These are phyloP conservation scores for Apamea sordens DNA, from an alignment of 2,888 invertebrate species.

Conservation along the genomic window DNA sequence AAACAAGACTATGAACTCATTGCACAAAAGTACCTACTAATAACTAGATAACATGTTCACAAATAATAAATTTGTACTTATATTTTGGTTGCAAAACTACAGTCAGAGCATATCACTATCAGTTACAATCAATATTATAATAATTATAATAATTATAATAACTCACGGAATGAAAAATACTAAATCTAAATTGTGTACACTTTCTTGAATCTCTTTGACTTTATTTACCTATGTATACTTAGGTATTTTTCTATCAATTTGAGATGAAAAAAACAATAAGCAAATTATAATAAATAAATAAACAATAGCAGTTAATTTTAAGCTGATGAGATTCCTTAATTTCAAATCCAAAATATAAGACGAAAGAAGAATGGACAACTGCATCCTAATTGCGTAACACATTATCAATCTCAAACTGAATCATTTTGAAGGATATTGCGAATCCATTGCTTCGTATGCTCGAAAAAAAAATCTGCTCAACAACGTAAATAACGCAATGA, in stretches of 20 bases:
- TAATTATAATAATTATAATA: constrained; percentile 12
- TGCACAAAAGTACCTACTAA: constrained; percentile 43
- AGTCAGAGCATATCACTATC: constrained; percentile 10
- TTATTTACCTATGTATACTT: neutral
- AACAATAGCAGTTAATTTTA: constrained; percentile 17
- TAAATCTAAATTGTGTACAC: constrained; percentile 1
- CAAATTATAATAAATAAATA: constrained; percentile 33
- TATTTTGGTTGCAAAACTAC: constrained; percentile 53
- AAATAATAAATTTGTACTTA: constrained; percentile 58
- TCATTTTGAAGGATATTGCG: no score
- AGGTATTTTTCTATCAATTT: neutral
- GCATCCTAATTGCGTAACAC: neutral
- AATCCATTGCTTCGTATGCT: neutral
- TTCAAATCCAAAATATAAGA: constrained; percentile 29
- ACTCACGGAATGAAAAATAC: constrained; percentile 28
- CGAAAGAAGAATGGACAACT: constrained; percentile 19
- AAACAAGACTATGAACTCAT: constrained; percentile 21
- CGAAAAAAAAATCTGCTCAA: neutral
- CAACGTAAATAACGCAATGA: neutral
- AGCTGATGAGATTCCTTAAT: constrained; percentile 15
- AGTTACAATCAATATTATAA: constrained; percentile 11
- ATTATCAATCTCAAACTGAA: neutral
- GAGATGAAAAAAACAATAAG: neutral
- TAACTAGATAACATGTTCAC: constrained; percentile 56
- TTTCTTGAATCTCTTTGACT: constrained; percentile 5